A percentile compares a stretch with the other conserved stretches of the same genome.
Conservation (phyloP, 2,888 invertebrate species). For the Eupithecia subfuscata region DNA sequence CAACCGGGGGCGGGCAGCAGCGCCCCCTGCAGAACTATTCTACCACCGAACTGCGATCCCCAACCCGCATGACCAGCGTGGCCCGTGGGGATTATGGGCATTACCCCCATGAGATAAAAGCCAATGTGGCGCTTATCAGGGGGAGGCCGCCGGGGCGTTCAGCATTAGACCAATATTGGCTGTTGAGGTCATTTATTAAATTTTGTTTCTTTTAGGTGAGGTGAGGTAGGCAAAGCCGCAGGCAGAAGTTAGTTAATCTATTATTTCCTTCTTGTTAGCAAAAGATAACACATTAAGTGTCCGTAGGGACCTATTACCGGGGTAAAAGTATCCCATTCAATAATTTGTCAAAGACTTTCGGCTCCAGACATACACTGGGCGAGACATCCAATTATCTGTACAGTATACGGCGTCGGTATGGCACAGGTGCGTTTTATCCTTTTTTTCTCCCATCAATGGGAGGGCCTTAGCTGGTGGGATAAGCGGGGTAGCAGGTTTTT, state of each 20-base stretch:
- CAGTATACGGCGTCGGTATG: constrained; percentile 15
- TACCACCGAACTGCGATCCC: too few relatives aligned
- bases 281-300: constrained; percentile 4
- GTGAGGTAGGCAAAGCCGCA: background rate
- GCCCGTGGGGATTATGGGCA: too few relatives aligned
- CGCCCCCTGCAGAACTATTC: too few relatives aligned
- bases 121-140: too few relatives aligned
- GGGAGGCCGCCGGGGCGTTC: too few relatives aligned
- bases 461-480: background rate
- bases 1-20: too few relatives aligned
- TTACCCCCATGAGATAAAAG: too few relatives aligned
- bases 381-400: constrained; percentile 31
- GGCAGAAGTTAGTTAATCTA: background rate
- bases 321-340: constrained; percentile 12
- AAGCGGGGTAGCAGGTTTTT: background rate
- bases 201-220: too few relatives aligned
- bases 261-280: background rate
- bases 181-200: too few relatives aligned
- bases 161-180: too few relatives aligned
- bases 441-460: background rate
- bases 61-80: too few relatives aligned
- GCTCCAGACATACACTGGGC: constrained; percentile 28
- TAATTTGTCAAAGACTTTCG: constrained; percentile 24
- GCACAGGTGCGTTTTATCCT: background rate
- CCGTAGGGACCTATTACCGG: background rate